Conservation (phyloP, 2,888 invertebrate species). For the Hydrotaea diabolus region DNA sequence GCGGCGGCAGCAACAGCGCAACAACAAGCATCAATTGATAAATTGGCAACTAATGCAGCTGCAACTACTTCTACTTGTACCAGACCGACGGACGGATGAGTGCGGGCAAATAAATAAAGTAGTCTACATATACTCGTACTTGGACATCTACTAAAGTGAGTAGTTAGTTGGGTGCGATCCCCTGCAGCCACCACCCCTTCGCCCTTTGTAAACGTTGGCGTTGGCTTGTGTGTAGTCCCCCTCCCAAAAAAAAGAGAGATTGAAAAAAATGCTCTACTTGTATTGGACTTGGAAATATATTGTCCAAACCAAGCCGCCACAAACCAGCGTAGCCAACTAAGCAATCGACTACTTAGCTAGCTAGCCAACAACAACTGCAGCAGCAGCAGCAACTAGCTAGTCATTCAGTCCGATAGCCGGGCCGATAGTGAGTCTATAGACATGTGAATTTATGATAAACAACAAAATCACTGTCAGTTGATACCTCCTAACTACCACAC, state of each 20-base stretch:
- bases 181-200: slow-evolving; percentile 1
- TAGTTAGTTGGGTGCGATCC: slow-evolving; percentile 34
- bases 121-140: slow-evolving; percentile 14
- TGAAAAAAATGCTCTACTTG: slow-evolving; percentile 6
- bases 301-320: not conserved
- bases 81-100: not conserved
- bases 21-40: slow-evolving; percentile 66
- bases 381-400: no score
- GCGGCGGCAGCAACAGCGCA: no score
- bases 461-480: slow-evolving; percentile 70
- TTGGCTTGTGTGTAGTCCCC: not conserved
- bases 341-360: not conserved
- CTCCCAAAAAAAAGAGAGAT: no score
- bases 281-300: slow-evolving; percentile 12
- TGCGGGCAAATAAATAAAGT: slow-evolving; percentile 30
- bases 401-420: slow-evolving; percentile 42
- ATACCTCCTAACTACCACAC: slow-evolving; percentile 68
- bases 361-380: not conserved
- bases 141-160: slow-evolving; percentile 17
- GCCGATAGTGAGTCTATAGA: slow-evolving; percentile 44
- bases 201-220: no score
- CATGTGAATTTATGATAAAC: slow-evolving; percentile 70
- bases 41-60: slow-evolving; percentile 68
- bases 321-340: slow-evolving; percentile 16
- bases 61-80: slow-evolving; percentile 50